These are phyloP conservation scores for Agrochola lychnidis DNA, from an alignment of 2,888 invertebrate species.

Conservation along the genomic window DNA sequence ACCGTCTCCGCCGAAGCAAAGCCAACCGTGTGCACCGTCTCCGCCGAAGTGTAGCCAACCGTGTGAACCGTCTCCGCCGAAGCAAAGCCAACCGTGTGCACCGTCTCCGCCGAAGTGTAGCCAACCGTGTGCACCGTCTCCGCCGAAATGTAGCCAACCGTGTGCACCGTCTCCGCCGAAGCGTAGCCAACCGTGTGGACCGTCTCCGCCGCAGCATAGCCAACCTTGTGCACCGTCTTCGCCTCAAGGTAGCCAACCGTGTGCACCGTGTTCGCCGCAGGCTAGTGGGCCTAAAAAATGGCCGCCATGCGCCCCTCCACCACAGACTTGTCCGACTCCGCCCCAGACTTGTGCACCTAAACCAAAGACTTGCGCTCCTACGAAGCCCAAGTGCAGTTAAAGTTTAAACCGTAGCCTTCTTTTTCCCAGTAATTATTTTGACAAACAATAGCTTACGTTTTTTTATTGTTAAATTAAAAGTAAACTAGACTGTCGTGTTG, in stretches of 20 bases:
- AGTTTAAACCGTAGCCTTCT: background rate
- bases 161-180: background rate
- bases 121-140: background rate
- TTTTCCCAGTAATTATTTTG: conserved; percentile 1
- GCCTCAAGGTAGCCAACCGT: background rate
- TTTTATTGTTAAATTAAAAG: background rate
- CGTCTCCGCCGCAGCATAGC: background rate
- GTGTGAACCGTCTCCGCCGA: too few relatives aligned
- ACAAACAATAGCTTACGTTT: background rate
- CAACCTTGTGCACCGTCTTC: background rate
- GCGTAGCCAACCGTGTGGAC: background rate
- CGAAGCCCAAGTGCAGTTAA: conserved; percentile 39
- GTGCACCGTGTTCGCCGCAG: too few relatives aligned
- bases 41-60: background rate
- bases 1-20: background rate
- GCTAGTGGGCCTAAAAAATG: too few relatives aligned
- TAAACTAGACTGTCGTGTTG: background rate
- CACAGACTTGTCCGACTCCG: too few relatives aligned
- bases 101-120: background rate
- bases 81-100: background rate
- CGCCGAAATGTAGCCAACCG: background rate
- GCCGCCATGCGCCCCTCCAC: too few relatives aligned
- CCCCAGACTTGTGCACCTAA: background rate
- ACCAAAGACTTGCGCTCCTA: background rate
- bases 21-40: background rate